These are phyloP conservation scores for Siphonodentalium dalli DNA, from an alignment of 2,888 invertebrate species.

Conservation along the genomic window DNA sequence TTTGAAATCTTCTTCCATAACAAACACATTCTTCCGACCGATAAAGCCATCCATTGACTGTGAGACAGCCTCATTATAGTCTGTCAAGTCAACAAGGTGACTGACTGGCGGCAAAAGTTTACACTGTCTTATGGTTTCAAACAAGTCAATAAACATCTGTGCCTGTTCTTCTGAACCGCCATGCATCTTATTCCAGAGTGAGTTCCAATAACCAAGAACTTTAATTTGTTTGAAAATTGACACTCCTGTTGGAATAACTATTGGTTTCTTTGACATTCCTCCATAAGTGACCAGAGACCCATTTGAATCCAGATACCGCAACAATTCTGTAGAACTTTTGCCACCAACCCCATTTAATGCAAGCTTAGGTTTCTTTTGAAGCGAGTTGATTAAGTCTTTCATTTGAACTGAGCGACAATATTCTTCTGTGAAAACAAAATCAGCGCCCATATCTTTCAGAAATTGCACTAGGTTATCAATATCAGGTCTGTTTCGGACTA, in stretches of 20 bases:
- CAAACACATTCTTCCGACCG: conserved; percentile 64
- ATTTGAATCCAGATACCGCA: conserved; percentile 74
- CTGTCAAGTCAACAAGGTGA: conserved; percentile 75
- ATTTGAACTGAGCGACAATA: conserved; percentile 67
- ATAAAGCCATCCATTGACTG: conserved; percentile 72
- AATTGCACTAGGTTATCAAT: conserved; percentile 70
- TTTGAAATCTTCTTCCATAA: conserved; percentile 38
- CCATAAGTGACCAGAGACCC: conserved; percentile 93
- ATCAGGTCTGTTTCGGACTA: conserved; percentile 82
- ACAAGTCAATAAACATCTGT: conserved; percentile 80
- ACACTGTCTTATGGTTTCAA: conserved; percentile 74
- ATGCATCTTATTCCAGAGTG: conserved; percentile 76
- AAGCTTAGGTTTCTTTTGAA: conserved; percentile 77
- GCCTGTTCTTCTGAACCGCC: conserved; percentile 68
- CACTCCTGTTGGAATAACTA: conserved; percentile 80
- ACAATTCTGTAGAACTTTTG: conserved; percentile 81
- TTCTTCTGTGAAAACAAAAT: conserved; percentile 83
- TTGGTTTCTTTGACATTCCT: conserved; percentile 89
- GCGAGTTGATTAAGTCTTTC: conserved; percentile 52
- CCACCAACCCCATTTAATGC: conserved; percentile 96
- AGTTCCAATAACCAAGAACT: conserved; percentile 88
- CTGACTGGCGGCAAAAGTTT: conserved; percentile 78
- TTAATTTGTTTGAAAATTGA: conserved; percentile 84
- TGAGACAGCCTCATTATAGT: conserved; percentile 78
- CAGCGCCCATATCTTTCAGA: conserved; percentile 80